Evolutionary conservation across 2,888 invertebrate species (phyloP), one percentile per base, ranked within the genome.

Genomic region (Aspidiotus destructor): DNA sequence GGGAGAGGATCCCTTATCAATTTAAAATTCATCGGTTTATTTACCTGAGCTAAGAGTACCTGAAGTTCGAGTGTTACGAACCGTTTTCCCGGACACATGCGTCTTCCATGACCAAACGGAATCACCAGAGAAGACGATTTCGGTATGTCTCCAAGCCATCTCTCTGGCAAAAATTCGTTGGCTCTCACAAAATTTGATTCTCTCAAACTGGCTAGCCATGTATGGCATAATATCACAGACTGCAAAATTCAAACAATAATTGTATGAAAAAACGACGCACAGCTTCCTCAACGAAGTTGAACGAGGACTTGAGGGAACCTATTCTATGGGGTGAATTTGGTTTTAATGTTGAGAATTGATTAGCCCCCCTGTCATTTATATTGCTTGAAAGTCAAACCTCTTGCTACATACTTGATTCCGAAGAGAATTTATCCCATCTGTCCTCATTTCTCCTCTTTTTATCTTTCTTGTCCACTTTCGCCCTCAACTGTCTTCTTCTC

Each of bases 71-170:
- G 83, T 74, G 89, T 89, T 3, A 90, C 87, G 75, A 91, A 89
- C 70, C 90, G 80, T 77, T 89, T 89, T 60, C 92, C 92, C 0
- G 92, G 92, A 75, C 92, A 92, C 78, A 88, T 87, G 60, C 92
- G 81, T 64, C 85, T 82, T 0, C 92, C 92, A 48, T 85, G 80
- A 0, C 92, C 92, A 77, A 92, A 92, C 0, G 91, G 90, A 8
- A 85, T 84, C 1, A 90, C 85, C 62, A 92, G 78, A 60, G 82
- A 80, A 0, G 85, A 80, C 8, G 86, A 83, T 73, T 79, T 75
- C 70, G 77, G 79, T 73, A 78, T 79, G 7, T 82, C 79, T 13
- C 80, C 77, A 40, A 88, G 74, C 92, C 92, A 92, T 54, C 92
- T 81, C 75, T 91, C 90, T 0, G 92, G 92, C 8, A 82, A 76